These are phyloP conservation scores for Fissipunctia ypsillon DNA, from an alignment of 2,888 invertebrate species.

Conservation along the genomic window DNA sequence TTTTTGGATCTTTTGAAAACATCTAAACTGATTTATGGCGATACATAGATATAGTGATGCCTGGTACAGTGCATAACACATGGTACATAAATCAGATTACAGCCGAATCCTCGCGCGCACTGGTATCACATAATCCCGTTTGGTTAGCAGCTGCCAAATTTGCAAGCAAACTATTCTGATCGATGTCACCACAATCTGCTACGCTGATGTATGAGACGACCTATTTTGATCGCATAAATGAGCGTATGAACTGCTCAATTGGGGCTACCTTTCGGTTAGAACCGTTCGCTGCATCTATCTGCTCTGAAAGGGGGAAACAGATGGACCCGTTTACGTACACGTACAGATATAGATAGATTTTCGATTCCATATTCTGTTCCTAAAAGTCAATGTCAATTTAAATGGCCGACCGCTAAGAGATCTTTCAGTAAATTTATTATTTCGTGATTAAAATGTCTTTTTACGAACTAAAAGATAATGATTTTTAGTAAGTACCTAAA, in stretches of 20 bases:
- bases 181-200: constrained; percentile 83
- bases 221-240: constrained; percentile 71
- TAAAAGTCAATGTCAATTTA: constrained; percentile 9
- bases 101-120: constrained; percentile 67
- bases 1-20: background rate
- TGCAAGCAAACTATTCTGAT: constrained; percentile 83
- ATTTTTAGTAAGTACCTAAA: constrained; percentile 7
- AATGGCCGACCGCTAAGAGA: constrained; percentile 3
- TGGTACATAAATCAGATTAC: constrained; percentile 76
- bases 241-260: constrained; percentile 50
- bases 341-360: constrained; percentile 13
- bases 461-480: background rate
- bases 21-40: background rate
- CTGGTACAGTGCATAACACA: constrained; percentile 54
- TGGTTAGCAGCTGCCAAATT: constrained; percentile 84
- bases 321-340: background rate
- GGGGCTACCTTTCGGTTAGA: constrained; percentile 39
- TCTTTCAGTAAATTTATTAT: background rate
- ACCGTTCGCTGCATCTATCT: background rate
- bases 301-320: constrained; percentile 4
- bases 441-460: constrained; percentile 4
- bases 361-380: constrained; percentile 8
- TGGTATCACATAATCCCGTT: constrained; percentile 77
- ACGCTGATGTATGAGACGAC: constrained; percentile 74
- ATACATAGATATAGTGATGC: background rate